Base-by-base conservation (phyloP, 2,888 invertebrate genomes). In the Trisateles emortualis region DNA sequence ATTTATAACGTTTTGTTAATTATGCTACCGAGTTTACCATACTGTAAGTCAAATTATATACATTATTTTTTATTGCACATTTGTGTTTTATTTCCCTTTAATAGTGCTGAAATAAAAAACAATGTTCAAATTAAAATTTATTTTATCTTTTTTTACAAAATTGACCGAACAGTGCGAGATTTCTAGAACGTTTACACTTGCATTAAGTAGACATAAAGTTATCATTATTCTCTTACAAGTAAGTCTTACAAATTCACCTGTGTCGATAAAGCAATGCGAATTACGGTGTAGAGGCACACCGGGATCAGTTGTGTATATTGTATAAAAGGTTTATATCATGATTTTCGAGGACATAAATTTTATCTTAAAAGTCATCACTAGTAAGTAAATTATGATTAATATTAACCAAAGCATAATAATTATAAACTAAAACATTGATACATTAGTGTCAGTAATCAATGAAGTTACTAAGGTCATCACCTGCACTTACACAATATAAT, bases 161-260 rank as follows among this genome's bases (percentile, higher is more conserved):
- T 92, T 92, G 92, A 92, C 92, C 92, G 92, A 92, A 92, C 92
- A 92, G 92, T 92, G 92, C 92, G 92, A 92, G 92, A 92, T 92
- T 92, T 92, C 92, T 92, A 92, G 88, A 90, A 92, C 88, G 92
- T 92, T 92, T 92, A 92, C 91, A 92, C 89, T 92, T 92, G 92
- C 91, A 90, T 91, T 92, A 92, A 92, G 92, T 92, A 92, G 92
- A 92, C 90, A 92, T 90, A 90, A 87, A 90, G 88, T 88, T 90
- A 91, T 86, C 83, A 87, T 90, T 87, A 90, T 88, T 86, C 84
- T 83, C 92, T 92, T 92, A 92, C 86, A 90, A 84, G 87, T 92
- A 90, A 91, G 88, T 92, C 91, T 90, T 90, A 90, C 84, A 83
- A 80, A 83, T 88, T 87, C 90, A 90, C 90, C 88, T 90, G 90